Conservation (phyloP, 2,888 invertebrate species). For the Hoplodrina blanda region DNA sequence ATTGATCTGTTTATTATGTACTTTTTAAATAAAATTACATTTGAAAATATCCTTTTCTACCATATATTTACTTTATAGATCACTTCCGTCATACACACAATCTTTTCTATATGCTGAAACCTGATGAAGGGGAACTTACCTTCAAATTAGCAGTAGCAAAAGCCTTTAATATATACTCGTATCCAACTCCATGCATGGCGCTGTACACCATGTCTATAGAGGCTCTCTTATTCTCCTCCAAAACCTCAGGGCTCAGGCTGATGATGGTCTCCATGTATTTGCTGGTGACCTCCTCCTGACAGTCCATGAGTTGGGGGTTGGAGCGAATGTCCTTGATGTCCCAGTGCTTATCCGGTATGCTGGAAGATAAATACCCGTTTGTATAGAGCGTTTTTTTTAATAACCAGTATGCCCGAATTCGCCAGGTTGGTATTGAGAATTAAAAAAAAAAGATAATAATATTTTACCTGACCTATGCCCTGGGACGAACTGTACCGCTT, state of each 20-base stretch:
- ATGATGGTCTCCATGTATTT: constrained; percentile 92
- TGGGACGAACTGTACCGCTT: no score
- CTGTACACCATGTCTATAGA: constrained; percentile 95
- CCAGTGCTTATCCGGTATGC: constrained; percentile 95
- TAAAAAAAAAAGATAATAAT: no score
- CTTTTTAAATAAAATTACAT: no score
- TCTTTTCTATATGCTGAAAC: no score
- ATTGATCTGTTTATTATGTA: no score
- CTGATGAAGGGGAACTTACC: constrained; percentile 78
- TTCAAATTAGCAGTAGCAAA: constrained; percentile 94
- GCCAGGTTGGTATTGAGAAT: no score
- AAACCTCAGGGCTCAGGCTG: constrained; percentile 88
- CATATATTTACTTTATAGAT: no score
- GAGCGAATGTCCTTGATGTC: constrained; percentile 90
- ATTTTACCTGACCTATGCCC: no score
- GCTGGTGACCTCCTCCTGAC: constrained; percentile 92
- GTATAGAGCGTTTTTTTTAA: background rate
- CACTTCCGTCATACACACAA: no score
- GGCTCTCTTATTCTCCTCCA: constrained; percentile 90
- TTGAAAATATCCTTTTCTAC: no score
- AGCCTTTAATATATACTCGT: constrained; percentile 93
- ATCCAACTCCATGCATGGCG: constrained; percentile 99
- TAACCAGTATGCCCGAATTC: no score
- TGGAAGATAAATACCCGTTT: constrained; percentile 59
- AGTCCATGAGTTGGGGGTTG: constrained; percentile 92